Percentiles rank a stretch among this genome's conserved stretches.
These are phyloP conservation scores for Drosophila elegans DNA, from an alignment of 1,140 invertebrate genomes.

Conservation along the genomic window DNA sequence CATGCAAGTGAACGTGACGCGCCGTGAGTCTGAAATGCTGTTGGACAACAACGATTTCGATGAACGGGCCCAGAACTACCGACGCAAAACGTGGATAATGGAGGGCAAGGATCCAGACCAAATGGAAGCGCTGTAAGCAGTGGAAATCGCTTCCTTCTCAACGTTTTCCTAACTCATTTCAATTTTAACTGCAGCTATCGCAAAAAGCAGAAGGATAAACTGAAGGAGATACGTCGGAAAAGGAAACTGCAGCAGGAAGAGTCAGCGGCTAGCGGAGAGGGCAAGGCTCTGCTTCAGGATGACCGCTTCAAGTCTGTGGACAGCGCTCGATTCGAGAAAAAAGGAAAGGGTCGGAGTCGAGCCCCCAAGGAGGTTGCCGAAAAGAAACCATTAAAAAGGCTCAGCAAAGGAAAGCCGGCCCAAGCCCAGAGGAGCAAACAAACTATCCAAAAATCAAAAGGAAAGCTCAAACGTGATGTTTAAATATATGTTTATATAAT, in stretches of 20 bases:
- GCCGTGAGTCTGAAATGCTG: constrained; percentile 95
- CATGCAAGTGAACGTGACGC: constrained; percentile 95
- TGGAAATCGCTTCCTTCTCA: background rate
- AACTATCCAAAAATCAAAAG: constrained; percentile 5
- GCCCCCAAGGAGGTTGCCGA: background rate
- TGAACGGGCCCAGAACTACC: constrained; percentile 94
- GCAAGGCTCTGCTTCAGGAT: constrained; percentile 63
- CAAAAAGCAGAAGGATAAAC: constrained; percentile 81
- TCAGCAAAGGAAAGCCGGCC: constrained; percentile 11
- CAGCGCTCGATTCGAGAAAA: constrained; percentile 56
- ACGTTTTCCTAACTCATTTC: background rate
- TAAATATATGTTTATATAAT: constrained; percentile 52
- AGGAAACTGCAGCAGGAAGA: constrained; percentile 59
- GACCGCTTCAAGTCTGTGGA: constrained; percentile 77
- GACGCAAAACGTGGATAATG: constrained; percentile 93
- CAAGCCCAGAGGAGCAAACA: constrained; percentile 5
- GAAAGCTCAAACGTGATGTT: constrained; percentile 16
- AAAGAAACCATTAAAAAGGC: constrained; percentile 9
- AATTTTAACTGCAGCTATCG: constrained; percentile 51
- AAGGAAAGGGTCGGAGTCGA: constrained; percentile 1
- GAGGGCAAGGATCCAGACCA: constrained; percentile 93
- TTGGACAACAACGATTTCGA: constrained; percentile 96
- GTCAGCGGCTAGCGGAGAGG: constrained; percentile 26
- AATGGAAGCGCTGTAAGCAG: constrained; percentile 87
- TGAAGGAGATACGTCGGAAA: constrained; percentile 68